phyloP scores from a whole-genome alignment of 37 sponge, comb jelly and placozoan species.

The Hormiphora californensis region DNA sequence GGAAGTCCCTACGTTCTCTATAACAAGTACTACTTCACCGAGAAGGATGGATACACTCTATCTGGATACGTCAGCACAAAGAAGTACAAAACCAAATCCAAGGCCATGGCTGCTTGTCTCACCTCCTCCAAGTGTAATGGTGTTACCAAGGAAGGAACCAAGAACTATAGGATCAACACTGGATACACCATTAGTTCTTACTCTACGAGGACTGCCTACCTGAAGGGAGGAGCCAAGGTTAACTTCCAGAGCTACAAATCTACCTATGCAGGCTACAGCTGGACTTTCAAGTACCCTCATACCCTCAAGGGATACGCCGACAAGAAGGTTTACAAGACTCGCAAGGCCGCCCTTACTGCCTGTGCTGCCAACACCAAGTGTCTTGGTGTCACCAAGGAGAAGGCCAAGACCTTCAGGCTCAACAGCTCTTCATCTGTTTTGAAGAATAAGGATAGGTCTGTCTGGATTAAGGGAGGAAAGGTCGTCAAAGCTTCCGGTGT shows the following conservation, averaged over 20 bases:
- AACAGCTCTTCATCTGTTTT: not conserved
- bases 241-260: not conserved
- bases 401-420: not conserved
- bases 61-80: not conserved
- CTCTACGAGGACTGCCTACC: not conserved
- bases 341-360: not conserved
- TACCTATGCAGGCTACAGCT: not conserved
- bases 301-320: constrained; percentile 12
- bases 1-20: not conserved
- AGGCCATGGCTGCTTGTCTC: constrained; percentile 22
- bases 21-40: not conserved
- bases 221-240: not conserved
- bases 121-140: constrained; percentile 16
- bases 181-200: not conserved
- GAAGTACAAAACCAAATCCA: not conserved
- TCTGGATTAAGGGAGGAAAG: not conserved
- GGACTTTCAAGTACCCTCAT: not conserved
- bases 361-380: not conserved
- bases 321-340: not conserved
- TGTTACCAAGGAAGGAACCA: not conserved
- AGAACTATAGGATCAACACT: not conserved
- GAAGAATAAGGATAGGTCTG: not conserved
- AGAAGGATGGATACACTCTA: not conserved
- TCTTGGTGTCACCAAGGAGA: constrained; percentile 4
- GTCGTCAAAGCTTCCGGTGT: not conserved